These are phyloP conservation scores for Pollachius pollachius DNA, from an alignment of 2,113 vertebrate species.

Conservation along the genomic window DNA sequence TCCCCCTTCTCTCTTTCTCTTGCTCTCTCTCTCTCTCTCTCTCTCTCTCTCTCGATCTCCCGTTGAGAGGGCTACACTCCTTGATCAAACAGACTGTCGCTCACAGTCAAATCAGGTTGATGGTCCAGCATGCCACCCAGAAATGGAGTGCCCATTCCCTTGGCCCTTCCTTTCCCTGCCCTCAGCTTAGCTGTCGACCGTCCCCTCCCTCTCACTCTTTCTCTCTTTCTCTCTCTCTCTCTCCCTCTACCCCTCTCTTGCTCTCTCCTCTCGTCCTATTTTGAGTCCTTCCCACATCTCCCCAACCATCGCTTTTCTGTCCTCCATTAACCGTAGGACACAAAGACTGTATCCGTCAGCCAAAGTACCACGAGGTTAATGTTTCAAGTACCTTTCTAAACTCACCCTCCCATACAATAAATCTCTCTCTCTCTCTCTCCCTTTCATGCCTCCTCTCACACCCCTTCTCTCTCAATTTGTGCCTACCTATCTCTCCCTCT, in stretches of 20 bases:
- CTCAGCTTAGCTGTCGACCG: background rate
- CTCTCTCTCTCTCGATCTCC: background rate
- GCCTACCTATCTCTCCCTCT: background rate
- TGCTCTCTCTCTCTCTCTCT: background rate
- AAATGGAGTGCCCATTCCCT: background rate
- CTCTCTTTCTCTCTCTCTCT: background rate
- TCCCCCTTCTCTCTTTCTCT: background rate
- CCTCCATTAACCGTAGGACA: background rate
- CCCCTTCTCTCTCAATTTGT: background rate
- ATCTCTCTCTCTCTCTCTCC: background rate
- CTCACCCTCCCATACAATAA: background rate
- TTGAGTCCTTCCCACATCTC: background rate
- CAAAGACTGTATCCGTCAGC: background rate
- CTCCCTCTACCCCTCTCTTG: background rate
- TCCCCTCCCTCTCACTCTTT: background rate
- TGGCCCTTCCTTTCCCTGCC: background rate
- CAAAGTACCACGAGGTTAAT: background rate
- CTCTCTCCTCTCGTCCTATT: background rate
- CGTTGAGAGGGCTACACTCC: background rate
- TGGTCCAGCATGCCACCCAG: too few relatives aligned
- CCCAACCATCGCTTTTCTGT: background rate
- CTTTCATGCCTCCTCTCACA: background rate
- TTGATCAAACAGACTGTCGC: background rate
- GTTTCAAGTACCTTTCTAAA: background rate
- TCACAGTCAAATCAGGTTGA: too few relatives aligned